A percentile compares a stretch with the other conserved stretches of the same genome.
Evolutionary conservation across 2,113 vertebrate species (phyloP).

Genomic region (Gymnorhina tibicen): DNA sequence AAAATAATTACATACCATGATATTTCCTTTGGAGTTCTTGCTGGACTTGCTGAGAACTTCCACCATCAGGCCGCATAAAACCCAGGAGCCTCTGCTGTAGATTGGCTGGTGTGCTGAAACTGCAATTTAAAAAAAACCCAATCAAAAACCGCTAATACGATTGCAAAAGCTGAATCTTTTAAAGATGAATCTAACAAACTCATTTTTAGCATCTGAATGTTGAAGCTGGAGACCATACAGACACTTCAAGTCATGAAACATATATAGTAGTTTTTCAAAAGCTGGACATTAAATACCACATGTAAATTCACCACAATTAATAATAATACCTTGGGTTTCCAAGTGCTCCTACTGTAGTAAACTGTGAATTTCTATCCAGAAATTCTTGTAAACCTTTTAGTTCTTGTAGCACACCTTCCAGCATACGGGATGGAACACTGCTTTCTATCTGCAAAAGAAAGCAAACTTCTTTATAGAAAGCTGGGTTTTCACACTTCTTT

Average conservation of each 20-base stretch:
- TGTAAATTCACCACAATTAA: background rate
- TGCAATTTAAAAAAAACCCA: background rate
- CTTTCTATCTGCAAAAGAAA: constrained; percentile 85
- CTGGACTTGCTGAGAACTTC: constrained; percentile 91
- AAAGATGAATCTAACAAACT: background rate
- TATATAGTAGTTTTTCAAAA: background rate
- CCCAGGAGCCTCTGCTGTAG: constrained; percentile 88
- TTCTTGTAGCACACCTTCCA: constrained; percentile 85
- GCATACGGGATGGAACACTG: constrained; percentile 77
- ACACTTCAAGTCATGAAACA: background rate
- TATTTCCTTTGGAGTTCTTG: constrained; percentile 95
- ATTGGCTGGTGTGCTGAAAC: constrained; percentile 86
- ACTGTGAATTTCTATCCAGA: constrained; percentile 93
- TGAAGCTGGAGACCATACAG: background rate
- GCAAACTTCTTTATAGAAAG: background rate
- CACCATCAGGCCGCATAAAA: constrained; percentile 88
- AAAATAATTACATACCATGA: constrained; percentile 77
- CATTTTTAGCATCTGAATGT: background rate
- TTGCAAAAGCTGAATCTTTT: background rate
- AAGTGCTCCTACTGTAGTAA: constrained; percentile 83
- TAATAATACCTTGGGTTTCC: constrained; percentile 83
- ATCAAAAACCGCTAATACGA: background rate
- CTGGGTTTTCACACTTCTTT: background rate
- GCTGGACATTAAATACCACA: background rate
- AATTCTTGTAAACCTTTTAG: constrained; percentile 90